A percentile compares a stretch with the other conserved stretches of the same genome.
These are phyloP conservation scores for Lasioglossum malachurum DNA, from an alignment of 2,888 invertebrate species.

Conservation along the genomic window DNA sequence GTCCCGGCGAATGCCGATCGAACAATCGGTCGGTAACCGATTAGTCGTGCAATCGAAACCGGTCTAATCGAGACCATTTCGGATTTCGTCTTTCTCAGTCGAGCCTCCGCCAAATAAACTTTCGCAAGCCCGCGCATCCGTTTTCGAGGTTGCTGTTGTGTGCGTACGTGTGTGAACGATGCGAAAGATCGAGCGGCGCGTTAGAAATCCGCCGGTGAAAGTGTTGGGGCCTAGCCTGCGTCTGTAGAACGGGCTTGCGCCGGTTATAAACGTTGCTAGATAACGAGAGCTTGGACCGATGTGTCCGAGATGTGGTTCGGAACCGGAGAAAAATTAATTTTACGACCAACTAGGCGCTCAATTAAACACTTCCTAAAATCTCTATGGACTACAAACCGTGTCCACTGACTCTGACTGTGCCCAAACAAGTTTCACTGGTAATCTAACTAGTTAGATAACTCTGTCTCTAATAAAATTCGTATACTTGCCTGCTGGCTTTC, in stretches of 20 bases:
- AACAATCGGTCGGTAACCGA: constrained; percentile 23
- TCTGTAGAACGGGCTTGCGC: not conserved
- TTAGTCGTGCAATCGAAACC: constrained; percentile 25
- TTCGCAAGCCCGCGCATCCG: not conserved
- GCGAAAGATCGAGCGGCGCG: constrained; percentile 69
- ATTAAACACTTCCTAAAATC: not conserved
- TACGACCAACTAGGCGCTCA: not conserved
- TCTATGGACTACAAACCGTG: not conserved
- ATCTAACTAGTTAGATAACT: no score
- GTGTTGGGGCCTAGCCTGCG: constrained; percentile 68
- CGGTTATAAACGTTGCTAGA: not conserved
- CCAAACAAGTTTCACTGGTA: no score
- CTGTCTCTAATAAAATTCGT: no score
- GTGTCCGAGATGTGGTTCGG: not conserved
- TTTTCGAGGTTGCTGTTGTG: not conserved
- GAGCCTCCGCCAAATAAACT: not conserved
- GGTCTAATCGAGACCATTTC: constrained; percentile 21
- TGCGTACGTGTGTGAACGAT: constrained; percentile 70
- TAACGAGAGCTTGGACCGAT: not conserved
- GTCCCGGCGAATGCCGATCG: not conserved
- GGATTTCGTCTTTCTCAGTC: constrained; percentile 8
- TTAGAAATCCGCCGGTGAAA: constrained; percentile 81
- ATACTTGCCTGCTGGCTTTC: no score
- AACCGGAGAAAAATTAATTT: not conserved
- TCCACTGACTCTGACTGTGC: not conserved